phyloP scores from a whole-genome alignment of 2,113 vertebrate genomes.

The Rhynchopsitta pachyrhyncha region DNA sequence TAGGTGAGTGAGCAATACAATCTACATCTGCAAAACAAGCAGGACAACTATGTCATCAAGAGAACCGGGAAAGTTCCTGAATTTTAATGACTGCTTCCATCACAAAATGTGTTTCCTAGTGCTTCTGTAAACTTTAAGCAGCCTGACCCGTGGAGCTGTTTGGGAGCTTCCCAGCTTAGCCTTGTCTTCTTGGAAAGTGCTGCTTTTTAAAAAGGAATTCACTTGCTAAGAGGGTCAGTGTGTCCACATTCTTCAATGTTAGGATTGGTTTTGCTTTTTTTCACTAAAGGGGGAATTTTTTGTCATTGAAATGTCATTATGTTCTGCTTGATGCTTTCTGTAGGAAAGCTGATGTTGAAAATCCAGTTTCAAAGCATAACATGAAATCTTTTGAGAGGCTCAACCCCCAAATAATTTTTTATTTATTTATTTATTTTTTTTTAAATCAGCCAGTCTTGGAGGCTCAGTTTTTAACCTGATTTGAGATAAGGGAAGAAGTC shows the following conservation, averaged over 20 bases:
- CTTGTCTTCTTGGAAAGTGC: not conserved
- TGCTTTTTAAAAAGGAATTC: not conserved
- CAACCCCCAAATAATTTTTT: not conserved
- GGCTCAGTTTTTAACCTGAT: not conserved
- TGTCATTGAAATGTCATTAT: not conserved
- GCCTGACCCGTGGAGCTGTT: not conserved
- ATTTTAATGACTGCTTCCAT: not conserved
- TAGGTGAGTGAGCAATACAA: not conserved
- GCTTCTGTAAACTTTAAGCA: not conserved
- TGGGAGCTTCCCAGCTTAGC: not conserved
- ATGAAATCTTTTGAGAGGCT: not conserved
- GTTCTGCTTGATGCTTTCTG: not conserved
- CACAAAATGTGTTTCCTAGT: not conserved
- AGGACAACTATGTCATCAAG: not conserved
- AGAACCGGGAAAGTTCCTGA: not conserved
- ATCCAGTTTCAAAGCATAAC: not conserved
- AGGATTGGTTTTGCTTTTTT: not conserved
- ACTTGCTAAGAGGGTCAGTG: not conserved
- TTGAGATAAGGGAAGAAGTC: not conserved
- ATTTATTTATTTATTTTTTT: not conserved
- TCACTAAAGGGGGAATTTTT: not conserved
- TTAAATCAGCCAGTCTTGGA: not conserved
- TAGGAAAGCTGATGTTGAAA: not conserved
- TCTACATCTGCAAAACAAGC: accelerated
- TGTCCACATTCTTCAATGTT: not conserved